Evolutionary conservation across 2,888 invertebrate species (phyloP).

Genomic region (Trypoxylon attenuatum): DNA sequence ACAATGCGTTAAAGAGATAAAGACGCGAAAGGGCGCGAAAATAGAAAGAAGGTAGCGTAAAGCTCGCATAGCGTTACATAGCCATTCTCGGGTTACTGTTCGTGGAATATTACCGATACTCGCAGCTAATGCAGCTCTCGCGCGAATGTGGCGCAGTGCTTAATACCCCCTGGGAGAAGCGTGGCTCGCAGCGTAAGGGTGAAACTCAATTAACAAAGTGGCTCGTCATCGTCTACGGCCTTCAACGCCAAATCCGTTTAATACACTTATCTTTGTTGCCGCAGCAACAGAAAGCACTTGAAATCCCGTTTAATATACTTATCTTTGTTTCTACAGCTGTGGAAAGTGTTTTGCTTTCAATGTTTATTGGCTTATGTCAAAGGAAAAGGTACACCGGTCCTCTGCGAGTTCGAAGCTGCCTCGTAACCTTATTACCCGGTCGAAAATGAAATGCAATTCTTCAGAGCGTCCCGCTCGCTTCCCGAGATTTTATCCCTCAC

Average conservation of each 20-base stretch:
- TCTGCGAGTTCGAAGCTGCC: slow-evolving; percentile 2
- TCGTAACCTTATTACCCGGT: neutral
- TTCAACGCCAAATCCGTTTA: slow-evolving; percentile 59
- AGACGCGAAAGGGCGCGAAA: neutral
- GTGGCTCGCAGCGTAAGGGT: slow-evolving; percentile 34
- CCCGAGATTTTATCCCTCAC: no score
- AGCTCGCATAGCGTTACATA: no score
- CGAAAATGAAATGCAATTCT: slow-evolving; percentile 32
- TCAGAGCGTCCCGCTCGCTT: no score
- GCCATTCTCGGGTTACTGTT: slow-evolving; percentile 23
- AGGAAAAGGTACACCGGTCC: slow-evolving; percentile 31
- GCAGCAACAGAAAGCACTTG: slow-evolving; percentile 60
- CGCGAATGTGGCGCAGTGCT: no score
- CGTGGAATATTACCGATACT: slow-evolving; percentile 27
- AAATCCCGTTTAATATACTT: slow-evolving; percentile 69
- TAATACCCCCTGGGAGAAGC: slow-evolving; percentile 41
- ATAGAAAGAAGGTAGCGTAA: no score
- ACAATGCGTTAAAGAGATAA: neutral
- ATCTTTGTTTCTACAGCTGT: slow-evolving; percentile 68
- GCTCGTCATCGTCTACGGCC: slow-evolving; percentile 54
- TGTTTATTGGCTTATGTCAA: slow-evolving; percentile 67
- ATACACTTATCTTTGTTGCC: slow-evolving; percentile 68
- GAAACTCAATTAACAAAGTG: slow-evolving; percentile 60
- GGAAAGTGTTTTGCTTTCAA: slow-evolving; percentile 62
- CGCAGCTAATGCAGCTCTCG: slow-evolving; percentile 35